A percentile compares a stretch with the other conserved stretches of the same genome.
Conservation (phyloP, 2,113 vertebrate genomes). For the Acrocephalus arundinaceus region DNA sequence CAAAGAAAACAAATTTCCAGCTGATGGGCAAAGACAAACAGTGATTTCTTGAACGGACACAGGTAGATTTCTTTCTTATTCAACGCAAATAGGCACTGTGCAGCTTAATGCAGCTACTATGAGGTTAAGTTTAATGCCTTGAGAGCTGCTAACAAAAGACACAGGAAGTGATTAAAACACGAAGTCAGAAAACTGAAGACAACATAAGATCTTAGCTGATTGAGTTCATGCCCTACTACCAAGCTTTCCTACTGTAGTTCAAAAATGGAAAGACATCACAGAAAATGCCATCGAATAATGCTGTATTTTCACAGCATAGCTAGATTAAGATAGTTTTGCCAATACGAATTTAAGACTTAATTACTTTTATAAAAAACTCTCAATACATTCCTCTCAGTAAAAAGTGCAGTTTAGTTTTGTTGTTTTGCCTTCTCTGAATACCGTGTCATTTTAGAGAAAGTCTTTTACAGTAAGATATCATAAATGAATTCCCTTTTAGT, state of each 20-base stretch:
- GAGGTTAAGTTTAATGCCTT: background rate
- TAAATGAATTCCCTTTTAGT: conserved; percentile 44
- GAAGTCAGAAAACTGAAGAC: background rate
- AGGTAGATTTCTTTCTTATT: background rate
- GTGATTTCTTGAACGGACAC: background rate
- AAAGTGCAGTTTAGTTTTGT: background rate
- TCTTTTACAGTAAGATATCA: conserved; percentile 22
- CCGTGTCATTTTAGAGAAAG: background rate
- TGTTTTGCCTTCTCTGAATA: conserved; percentile 8
- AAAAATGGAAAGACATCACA: background rate
- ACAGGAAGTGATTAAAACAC: background rate
- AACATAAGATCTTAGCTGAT: background rate
- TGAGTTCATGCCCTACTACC: background rate
- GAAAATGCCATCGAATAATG: background rate
- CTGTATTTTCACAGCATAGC: background rate
- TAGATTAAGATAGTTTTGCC: background rate
- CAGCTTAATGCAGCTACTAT: background rate
- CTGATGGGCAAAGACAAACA: background rate
- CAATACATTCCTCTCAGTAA: background rate
- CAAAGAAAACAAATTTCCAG: background rate
- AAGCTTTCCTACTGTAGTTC: background rate
- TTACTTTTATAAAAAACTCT: background rate
- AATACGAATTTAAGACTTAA: background rate
- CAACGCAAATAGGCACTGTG: background rate
- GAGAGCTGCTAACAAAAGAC: background rate